Evolutionary conservation across 2,888 invertebrate species (phyloP), one percentile per base, ranked within the genome.

Genomic region (Oscheius sp.): DNA sequence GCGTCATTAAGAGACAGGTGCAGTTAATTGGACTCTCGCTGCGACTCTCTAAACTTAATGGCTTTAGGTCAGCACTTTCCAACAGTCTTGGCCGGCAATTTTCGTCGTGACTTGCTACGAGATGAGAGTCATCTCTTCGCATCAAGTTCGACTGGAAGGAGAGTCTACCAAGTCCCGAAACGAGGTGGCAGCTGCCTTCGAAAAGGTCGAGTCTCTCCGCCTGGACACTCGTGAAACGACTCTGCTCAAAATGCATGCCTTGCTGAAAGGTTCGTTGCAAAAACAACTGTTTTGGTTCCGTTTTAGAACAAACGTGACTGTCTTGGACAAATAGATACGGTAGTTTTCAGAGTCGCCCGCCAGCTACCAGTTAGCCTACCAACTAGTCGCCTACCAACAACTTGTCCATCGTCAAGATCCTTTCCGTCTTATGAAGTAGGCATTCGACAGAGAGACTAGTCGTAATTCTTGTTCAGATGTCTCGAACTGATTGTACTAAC

Each of bases 381-480:
- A 85, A 66, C 62, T 87, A 48, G 80, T 80, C n/a, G 77, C 83
- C 29, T 78, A 85, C 63, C 85, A 87, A 42, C 78, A 76, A 37
- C 35, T 81, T 5, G 57, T 73, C 7, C 79, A 84, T 73, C 73
- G 80, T 35, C 58, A 35, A 21, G 85, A 86, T 60, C 81, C 85
- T 3, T 63, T 84, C n/a, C 78, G 86, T 21, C 84, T 80, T 65
- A 66, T 79, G 58, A 84, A 82, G 79, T 80, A 13, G 70, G 71
- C 4, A 68, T 7, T 42, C 10, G 3, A 35, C 11, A 35, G 5
- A 21, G 21, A 32, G n/a, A 35, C n/a, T 13, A 33, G 35, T 35
- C 48, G 5, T 13, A 32, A 2, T 11, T 29, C 37, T 10, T 53
- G 59, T 76, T 51, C 62, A 78, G 80, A 42, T 79, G 80, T 62